These are phyloP conservation scores for Mustela nigripes DNA, from an alignment of 2,113 vertebrate genomes.

Conservation along the genomic window DNA sequence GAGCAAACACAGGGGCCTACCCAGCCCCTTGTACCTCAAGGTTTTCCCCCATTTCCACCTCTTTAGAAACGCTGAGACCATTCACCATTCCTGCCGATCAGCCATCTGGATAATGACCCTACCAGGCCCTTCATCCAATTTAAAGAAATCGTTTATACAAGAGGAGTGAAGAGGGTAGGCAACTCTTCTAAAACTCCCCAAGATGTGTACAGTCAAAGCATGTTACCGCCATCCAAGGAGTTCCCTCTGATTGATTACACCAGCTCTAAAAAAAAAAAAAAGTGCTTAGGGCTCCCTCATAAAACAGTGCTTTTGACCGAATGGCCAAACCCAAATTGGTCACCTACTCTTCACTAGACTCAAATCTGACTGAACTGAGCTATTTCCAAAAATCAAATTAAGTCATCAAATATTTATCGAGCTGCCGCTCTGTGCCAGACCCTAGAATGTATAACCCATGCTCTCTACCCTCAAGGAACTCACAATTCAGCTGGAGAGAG, in stretches of 20 bases:
- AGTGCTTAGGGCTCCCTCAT: background rate
- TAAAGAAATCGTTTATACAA: background rate
- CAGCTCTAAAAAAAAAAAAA: background rate
- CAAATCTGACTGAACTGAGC: constrained; percentile 8
- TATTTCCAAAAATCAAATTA: constrained; percentile 68
- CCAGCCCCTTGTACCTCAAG: background rate
- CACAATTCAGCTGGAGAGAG: background rate
- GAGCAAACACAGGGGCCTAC: background rate
- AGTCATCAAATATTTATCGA: constrained; percentile 68
- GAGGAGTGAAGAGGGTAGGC: background rate
- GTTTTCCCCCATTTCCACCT: background rate
- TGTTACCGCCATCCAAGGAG: background rate
- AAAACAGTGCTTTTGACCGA: background rate
- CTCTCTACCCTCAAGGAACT: constrained; percentile 55
- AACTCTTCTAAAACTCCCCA: background rate
- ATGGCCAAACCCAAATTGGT: background rate
- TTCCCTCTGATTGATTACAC: background rate
- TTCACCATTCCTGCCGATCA: background rate
- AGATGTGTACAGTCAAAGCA: background rate
- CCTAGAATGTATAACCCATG: constrained; percentile 63
- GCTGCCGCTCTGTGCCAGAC: constrained; percentile 37
- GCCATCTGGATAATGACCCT: background rate
- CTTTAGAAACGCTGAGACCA: background rate
- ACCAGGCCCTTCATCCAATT: background rate
- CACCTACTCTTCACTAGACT: background rate